A percentile compares a stretch with the other conserved stretches of the same genome.
Conservation (phyloP, 2,888 invertebrate species). For the Venusia cambrica region DNA sequence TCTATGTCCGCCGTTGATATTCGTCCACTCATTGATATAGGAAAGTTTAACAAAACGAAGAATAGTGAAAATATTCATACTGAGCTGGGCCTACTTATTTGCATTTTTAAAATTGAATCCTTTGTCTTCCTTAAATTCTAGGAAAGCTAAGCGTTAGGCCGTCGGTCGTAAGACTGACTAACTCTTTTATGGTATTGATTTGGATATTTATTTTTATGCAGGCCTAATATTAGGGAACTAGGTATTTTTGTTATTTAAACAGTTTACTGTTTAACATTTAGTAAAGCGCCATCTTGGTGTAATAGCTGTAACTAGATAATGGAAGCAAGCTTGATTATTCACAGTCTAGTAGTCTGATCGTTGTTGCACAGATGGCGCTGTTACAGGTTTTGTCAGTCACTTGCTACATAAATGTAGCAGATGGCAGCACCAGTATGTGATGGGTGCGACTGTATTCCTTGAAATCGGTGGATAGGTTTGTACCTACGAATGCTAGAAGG, state of each 20-base stretch:
- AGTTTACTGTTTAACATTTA: conserved; percentile 2
- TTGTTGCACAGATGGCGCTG: conserved; percentile 25
- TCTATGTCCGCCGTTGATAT: no score
- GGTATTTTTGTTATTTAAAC: no score
- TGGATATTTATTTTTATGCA: no score
- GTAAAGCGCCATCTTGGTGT: conserved; percentile 25
- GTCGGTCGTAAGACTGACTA: no score
- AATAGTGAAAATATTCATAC: conserved; percentile 26
- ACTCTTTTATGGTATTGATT: no score
- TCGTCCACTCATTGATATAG: conserved; percentile 12
- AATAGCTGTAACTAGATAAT: conserved; percentile 1
- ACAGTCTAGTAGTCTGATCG: conserved; percentile 4
- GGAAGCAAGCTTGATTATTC: neutral
- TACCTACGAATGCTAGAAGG: no score
- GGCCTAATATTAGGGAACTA: no score
- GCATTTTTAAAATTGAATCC: conserved; percentile 5
- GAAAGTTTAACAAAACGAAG: conserved; percentile 23
- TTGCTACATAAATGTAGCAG: conserved; percentile 3
- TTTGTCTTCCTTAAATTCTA: conserved; percentile 14
- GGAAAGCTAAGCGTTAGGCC: no score
- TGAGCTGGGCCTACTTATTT: conserved; percentile 20
- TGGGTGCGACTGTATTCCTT: no score
- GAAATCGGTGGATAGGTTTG: no score
- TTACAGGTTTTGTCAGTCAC: neutral
- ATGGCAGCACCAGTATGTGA: conserved; percentile 17